Percentiles rank a stretch among this genome's conserved stretches.
phyloP scores from a whole-genome alignment of 1,140 invertebrate species.

The Aphelinus atriplicis region DNA sequence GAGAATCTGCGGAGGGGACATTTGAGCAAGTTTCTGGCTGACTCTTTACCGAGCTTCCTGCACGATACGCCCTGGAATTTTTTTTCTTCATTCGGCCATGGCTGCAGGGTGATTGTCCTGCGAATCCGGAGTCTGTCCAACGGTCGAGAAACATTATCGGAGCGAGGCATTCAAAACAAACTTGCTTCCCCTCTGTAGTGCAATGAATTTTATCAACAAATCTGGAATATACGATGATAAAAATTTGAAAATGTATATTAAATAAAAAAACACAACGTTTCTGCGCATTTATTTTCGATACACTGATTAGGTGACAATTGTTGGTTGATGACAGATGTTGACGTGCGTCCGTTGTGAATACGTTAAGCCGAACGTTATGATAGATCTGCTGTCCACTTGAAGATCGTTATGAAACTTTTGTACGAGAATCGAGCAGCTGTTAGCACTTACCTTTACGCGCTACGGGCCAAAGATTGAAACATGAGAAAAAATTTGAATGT shows the following conservation, averaged over 20 bases:
- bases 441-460: background rate
- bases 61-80: background rate
- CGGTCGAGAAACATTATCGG: background rate
- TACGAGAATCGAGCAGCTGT: background rate
- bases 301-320: background rate
- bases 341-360: too few relatives aligned
- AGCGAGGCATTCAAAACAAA: slow-evolving; percentile 6
- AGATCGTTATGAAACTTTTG: background rate
- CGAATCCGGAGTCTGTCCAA: background rate
- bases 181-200: background rate
- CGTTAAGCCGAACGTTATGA: too few relatives aligned
- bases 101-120: slow-evolving; percentile 14
- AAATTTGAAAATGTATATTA: background rate
- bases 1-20: slow-evolving; percentile 16
- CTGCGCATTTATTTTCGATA: background rate
- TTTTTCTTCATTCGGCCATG: background rate
- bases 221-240: background rate
- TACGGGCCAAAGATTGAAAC: background rate
- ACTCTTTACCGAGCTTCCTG: slow-evolving; percentile 14
- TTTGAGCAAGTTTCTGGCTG: background rate
- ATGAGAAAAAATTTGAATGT: background rate
- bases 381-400: background rate
- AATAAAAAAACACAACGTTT: too few relatives aligned
- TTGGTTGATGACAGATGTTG: too few relatives aligned
- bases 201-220: background rate